Evolutionary conservation across 1,140 invertebrate genomes (phyloP).

Genomic region (Atta texana): DNA sequence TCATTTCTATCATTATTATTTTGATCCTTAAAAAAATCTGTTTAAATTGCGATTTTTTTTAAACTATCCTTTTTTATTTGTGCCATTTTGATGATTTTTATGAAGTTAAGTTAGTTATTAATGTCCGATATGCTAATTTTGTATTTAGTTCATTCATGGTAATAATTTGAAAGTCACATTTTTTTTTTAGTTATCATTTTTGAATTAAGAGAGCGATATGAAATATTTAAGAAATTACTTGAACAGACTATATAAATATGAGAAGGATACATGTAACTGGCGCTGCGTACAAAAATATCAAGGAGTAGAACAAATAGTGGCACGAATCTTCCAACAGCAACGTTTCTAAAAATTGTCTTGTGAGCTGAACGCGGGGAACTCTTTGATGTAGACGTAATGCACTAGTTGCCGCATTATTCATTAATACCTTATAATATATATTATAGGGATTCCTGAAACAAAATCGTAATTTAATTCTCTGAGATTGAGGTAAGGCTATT

Average conservation of each 20-base stretch:
- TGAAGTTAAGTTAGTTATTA: too few relatives aligned
- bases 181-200: too few relatives aligned
- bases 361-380: slow-evolving; percentile 93
- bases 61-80: too few relatives aligned
- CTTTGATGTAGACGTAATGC: slow-evolving; percentile 97
- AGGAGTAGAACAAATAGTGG: slow-evolving; percentile 97
- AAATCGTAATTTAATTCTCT: not conserved
- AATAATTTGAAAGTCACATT: too few relatives aligned
- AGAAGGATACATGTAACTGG: slow-evolving; percentile 95
- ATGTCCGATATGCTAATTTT: too few relatives aligned
- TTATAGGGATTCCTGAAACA: slow-evolving; percentile 91
- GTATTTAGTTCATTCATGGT: too few relatives aligned
- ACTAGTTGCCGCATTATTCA: slow-evolving; percentile 97
- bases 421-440: slow-evolving; percentile 95
- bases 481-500: too few relatives aligned
- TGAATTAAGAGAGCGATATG: not conserved
- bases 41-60: too few relatives aligned
- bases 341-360: slow-evolving; percentile 91
- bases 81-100: too few relatives aligned
- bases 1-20: too few relatives aligned
- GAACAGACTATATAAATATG: slow-evolving; percentile 29
- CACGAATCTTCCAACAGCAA: slow-evolving; percentile 97
- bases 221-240: not conserved
- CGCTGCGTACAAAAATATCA: slow-evolving; percentile 96
- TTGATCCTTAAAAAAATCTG: too few relatives aligned